These are phyloP conservation scores for Agrochola macilenta DNA, from an alignment of 2,888 invertebrate genomes.

Conservation along the genomic window DNA sequence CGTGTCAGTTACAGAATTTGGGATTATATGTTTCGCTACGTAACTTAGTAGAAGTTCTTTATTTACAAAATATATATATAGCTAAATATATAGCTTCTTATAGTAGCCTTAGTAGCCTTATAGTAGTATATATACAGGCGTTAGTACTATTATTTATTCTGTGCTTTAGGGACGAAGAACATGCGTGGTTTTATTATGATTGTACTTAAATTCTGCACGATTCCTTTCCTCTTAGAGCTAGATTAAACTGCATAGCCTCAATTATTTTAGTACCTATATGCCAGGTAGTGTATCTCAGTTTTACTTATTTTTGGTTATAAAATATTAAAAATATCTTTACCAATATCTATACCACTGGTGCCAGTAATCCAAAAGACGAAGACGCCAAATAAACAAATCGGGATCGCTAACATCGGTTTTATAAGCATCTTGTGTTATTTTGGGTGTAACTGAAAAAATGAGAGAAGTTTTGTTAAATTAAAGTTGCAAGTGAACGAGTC, in stretches of 20 bases:
- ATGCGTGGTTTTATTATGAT: too few species aligned
- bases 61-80: too few species aligned
- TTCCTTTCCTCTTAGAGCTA: background rate
- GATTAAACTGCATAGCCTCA: background rate
- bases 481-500: background rate
- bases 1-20: too few species aligned
- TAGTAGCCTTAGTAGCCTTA: too few species aligned
- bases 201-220: background rate
- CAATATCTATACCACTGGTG: constrained; percentile 71
- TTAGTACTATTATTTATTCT: too few species aligned
- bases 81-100: too few species aligned
- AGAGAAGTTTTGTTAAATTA: constrained; percentile 7
- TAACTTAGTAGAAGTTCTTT: too few species aligned
- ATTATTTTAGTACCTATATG: background rate
- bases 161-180: background rate
- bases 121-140: too few species aligned
- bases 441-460: constrained; percentile 33
- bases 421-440: constrained; percentile 58
- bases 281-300: background rate
- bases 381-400: constrained; percentile 67
- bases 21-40: too few species aligned
- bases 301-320: background rate
- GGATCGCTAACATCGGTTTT: constrained; percentile 61
- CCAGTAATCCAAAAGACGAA: constrained; percentile 74
- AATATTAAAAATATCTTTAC: constrained; percentile 56